Base-by-base conservation (phyloP, 2,797 vertebrate genomes). In the Neolamprologus multifasciatus region DNA sequence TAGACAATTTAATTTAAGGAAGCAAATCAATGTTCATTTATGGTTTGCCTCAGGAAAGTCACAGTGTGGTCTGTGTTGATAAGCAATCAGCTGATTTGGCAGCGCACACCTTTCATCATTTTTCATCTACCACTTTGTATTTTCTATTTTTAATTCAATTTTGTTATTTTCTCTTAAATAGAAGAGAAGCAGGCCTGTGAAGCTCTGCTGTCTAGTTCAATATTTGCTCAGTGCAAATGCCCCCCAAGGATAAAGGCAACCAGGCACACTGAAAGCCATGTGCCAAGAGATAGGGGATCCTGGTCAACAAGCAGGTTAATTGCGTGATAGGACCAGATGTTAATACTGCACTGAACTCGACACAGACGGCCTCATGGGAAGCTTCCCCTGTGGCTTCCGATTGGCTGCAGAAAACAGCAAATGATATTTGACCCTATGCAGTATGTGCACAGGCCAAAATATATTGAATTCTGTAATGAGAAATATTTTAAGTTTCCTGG, bases 291-390 rank as follows among this genome's bases (percentile, higher is more conserved):
- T 93, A 90, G 84, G 77, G 38, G 87, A 89, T 85, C 31, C 79
- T 81, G 89, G 93, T 94, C 95, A 95, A 93, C 91, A 92, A 69
- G 90, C 91, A 92, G 94, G 93, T 94, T 96, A 96, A 96, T 96
- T 94, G 88, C 86, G 43, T 93, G 90, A 94, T 89, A 87, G 84
- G 51, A 87, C 84, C 90, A 90, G 83, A 91, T 93, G 90, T 84
- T 92, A 90, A 89, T 86, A 71, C 59, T 2, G 62, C 12, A 40
- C 84, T 80, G 80, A 82, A 82, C 76, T 83, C 45, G 4, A 69
- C 89, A 87, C 59, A 71, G 71, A 17, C 78, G 62, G 79, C 50
- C 71, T 79, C n/a, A 2, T 1, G 71, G 86, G 80, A 78, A 29
- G 9, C 51, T 80, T 74, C 76, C 79, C 82, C 26, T 1, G 4